Base-by-base conservation (phyloP, 2,888 invertebrate species). In the Blastobasis adustella region DNA sequence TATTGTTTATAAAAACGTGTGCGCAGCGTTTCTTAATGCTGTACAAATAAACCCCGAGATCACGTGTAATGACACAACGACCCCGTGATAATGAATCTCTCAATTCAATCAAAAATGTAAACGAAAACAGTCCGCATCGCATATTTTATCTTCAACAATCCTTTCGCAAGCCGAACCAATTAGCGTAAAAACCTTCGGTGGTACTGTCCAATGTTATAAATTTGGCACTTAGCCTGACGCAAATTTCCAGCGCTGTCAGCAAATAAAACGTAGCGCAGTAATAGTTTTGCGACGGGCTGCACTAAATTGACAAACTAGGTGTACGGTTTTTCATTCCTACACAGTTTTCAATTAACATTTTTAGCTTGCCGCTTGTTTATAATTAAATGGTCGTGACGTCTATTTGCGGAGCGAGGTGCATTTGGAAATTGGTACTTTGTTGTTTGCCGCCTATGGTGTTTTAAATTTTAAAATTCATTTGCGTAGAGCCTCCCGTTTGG, bases 81-180 rank as follows among this genome's bases (percentile, higher is more conserved):
- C 65, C 66, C 64, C 61, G 61, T 61, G 66, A 65, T 79, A 82
- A 82, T 82, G 77, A 83, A 78, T 73, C 78, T 23, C 23, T 23
- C 23, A 23, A 74, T 79, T 83, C 83, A 78, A 84, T 86, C 83
- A 82, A 79, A 23, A 80, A 84, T 84, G 83, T 79, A 75, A 84
- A 86, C 80, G 81, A 82, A 81, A 83, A 79, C 82, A 78, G 71
- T 80, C 83, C 76, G 84, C 80, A 80, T 78, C 66, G 87, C 81
- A 88, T 87, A 88, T 86, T 87, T 87, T 87, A 88, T 83, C 85
- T 84, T 83, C 85, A 87, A 86, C 87, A 84, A 84, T 85, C 86
- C 87, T 82, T 81, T 23, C 23, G 73, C 76, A 72, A 73, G 74
- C 79, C 77, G 69, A 76, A 85, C 80, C 87, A 88, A 87, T 87